Base-by-base conservation (phyloP, 2,797 vertebrate genomes). In the Xenentodon cancila region DNA sequence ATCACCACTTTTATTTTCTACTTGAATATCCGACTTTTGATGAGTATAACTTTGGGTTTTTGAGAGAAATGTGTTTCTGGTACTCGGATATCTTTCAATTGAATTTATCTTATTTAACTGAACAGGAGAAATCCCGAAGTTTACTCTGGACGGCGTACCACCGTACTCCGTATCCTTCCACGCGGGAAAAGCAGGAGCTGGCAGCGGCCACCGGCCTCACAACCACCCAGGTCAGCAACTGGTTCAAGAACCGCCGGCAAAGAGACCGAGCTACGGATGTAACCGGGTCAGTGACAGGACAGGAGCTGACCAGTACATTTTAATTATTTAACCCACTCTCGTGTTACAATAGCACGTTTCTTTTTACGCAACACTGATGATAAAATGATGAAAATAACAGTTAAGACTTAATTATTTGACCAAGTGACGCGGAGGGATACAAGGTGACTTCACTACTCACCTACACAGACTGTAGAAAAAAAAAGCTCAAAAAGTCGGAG, bases 171-270 rank as follows among this genome's bases (percentile, higher is more conserved):
- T 93, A 92, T 64, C 92, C 92, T 0, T 93, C 74, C 0, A 97
- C 88, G 93, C 95, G 77, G 95, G 95, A 97, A 92, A 98, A 97
- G 90, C 90, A 94, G 80, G 95, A 97, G 92, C 94, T 98, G 69
- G 95, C 96, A 37, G 95, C 93, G 59, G 94, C 96, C 89, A 97
- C 95, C 51, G 96, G 96, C 80, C 96, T 98, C 82, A 96, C 96
- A 6, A 93, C 95, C 78, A 97, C 95, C 17, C 96, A 98, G 89
- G 96, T 98, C 84, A 96, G 96, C 85, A 98, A 98, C 92, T 98
- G 96, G 96, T 97, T 98, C 92, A 98, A 98, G 90, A 98, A 98
- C 89, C 94, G 96, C 67, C 85, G 96, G 80, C 97, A 98, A 84
- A 93, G 97, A 81, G 96, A 97, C 88, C 92, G 97, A 68, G 58